Evolutionary conservation across 2,797 vertebrate species (phyloP).

Genomic region (Ataeniobius toweri): DNA sequence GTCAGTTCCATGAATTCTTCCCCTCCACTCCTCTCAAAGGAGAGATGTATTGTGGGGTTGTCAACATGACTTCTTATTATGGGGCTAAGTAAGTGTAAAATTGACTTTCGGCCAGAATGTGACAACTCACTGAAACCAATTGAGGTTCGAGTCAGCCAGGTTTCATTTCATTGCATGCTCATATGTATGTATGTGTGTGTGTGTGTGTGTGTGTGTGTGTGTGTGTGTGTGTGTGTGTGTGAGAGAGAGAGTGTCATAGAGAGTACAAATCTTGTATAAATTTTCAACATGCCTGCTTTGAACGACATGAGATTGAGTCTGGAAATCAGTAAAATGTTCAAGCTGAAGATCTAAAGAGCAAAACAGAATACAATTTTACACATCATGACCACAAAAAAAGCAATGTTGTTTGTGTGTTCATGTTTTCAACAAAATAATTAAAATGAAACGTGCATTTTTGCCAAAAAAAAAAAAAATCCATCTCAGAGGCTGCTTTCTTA

Average conservation of each 20-base stretch:
- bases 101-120: conserved; percentile 68
- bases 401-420: no score
- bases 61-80: conserved; percentile 74
- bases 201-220: not conserved
- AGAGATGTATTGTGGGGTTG: conserved; percentile 56
- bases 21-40: conserved; percentile 22
- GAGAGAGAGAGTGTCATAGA: not conserved
- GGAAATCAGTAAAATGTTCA: conserved; percentile 18
- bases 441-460: no score
- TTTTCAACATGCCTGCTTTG: conserved; percentile 27
- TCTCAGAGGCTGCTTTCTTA: no score
- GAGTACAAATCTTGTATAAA: conserved; percentile 25
- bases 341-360: conserved; percentile 7
- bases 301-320: conserved; percentile 7
- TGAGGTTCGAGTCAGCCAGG: conserved; percentile 42
- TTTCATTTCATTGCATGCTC: conserved; percentile 20
- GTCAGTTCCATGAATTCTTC: conserved; percentile 25
- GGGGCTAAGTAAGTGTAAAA: conserved; percentile 74
- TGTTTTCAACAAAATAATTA: not conserved
- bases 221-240: not conserved
- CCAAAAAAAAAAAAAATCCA: no score
- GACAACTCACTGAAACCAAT: conserved; percentile 63
- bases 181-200: conserved; percentile 8
- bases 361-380: conserved; percentile 3
- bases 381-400: not conserved